phyloP scores from a whole-genome alignment of 2,113 vertebrate genomes.

The Vidua chalybeata region DNA sequence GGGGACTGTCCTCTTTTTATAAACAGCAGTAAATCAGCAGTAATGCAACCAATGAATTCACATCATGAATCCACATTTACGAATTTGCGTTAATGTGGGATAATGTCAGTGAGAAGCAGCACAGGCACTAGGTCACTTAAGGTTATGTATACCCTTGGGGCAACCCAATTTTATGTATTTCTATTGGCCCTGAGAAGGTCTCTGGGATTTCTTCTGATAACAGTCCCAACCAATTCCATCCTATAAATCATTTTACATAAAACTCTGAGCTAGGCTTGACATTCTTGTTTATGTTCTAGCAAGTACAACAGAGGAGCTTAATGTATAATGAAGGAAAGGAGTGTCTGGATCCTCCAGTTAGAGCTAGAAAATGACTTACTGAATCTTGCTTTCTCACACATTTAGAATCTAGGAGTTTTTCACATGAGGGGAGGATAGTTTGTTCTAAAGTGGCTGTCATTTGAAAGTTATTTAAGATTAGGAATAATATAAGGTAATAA shows the following conservation, averaged over 20 bases:
- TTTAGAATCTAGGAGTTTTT: not conserved
- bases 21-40: not conserved
- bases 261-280: not conserved
- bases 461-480: not conserved
- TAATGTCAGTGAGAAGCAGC: not conserved
- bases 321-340: not conserved
- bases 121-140: not conserved
- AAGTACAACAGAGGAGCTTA: not conserved
- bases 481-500: not conserved
- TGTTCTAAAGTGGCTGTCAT: not conserved
- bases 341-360: not conserved
- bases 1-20: not conserved
- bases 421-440: not conserved
- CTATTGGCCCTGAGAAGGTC: not conserved
- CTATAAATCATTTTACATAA: not conserved
- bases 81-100: not conserved
- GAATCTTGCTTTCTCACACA: not conserved
- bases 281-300: not conserved
- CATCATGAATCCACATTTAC: not conserved
- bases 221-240: not conserved
- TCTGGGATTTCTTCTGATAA: not conserved
- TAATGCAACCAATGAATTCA: not conserved
- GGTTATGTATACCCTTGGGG: not conserved
- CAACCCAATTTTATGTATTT: not conserved
- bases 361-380: not conserved